Percentiles rank a stretch among this genome's conserved stretches.
These are phyloP conservation scores for Drosophila eohydei DNA, from an alignment of 2,888 invertebrate species.

Conservation along the genomic window DNA sequence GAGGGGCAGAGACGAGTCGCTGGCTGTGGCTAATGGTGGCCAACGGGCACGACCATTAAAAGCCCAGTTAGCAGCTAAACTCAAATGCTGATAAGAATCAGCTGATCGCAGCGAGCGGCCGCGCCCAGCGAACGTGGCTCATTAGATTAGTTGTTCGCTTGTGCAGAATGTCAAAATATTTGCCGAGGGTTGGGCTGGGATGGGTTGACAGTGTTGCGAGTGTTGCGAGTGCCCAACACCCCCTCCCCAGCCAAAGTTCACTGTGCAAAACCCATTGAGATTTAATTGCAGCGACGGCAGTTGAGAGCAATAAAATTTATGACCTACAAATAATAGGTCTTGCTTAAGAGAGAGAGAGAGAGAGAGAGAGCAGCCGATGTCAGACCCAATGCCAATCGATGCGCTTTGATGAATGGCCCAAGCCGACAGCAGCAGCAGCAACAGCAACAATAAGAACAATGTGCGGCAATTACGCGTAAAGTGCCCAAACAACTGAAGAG, in stretches of 20 bases:
- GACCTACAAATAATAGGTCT: slow-evolving; percentile 84
- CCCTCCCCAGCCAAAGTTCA: slow-evolving; percentile 19
- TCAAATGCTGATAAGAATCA: slow-evolving; percentile 36
- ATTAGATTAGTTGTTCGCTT: slow-evolving; percentile 37
- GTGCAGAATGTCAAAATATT: slow-evolving; percentile 57
- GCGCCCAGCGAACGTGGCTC: slow-evolving; percentile 33
- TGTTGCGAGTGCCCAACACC: neutral
- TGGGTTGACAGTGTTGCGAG: slow-evolving; percentile 20
- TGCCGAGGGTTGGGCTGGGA: slow-evolving; percentile 22
- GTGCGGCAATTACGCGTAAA: slow-evolving; percentile 73
- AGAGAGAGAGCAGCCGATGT: slow-evolving; percentile 4
- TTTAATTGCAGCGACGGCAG: slow-evolving; percentile 83
- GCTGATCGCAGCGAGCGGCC: slow-evolving; percentile 36
- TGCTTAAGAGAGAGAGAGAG: slow-evolving; percentile 54
- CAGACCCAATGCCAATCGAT: slow-evolving; percentile 56
- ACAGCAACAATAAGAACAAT: slow-evolving; percentile 28
- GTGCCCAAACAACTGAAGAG: slow-evolving; percentile 57
- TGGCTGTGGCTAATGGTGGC: slow-evolving; percentile 49
- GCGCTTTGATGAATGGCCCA: slow-evolving; percentile 66
- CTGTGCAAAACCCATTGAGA: slow-evolving; percentile 69
- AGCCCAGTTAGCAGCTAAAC: slow-evolving; percentile 32
- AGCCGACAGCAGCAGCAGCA: slow-evolving; percentile 43
- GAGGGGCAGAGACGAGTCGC: slow-evolving; percentile 9
- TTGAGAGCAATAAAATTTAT: slow-evolving; percentile 84
- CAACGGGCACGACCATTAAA: slow-evolving; percentile 36